phyloP scores from a whole-genome alignment of 2,113 vertebrate species.

The Pomatorhinus ruficollis region DNA sequence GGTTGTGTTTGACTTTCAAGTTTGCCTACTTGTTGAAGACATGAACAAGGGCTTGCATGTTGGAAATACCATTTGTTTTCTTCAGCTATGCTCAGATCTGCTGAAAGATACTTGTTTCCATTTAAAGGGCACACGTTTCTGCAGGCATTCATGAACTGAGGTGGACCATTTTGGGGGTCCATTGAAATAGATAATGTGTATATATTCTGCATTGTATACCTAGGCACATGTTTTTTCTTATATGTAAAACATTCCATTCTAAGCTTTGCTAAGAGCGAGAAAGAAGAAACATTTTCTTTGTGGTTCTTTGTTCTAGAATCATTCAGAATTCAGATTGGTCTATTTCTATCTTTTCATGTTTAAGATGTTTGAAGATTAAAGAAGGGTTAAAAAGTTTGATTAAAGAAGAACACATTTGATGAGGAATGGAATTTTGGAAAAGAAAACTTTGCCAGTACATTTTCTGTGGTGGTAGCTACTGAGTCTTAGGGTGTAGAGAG shows the following conservation, averaged over 20 bases:
- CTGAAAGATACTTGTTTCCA: background rate
- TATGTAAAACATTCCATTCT: background rate
- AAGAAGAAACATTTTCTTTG: background rate
- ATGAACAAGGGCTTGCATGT: background rate
- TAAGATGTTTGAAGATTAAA: background rate
- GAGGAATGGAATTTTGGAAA: background rate
- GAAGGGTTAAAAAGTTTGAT: background rate
- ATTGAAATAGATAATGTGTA: background rate
- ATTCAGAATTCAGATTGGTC: background rate
- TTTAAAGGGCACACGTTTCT: background rate
- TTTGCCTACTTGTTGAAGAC: background rate
- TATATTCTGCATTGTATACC: background rate
- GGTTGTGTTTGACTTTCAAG: background rate
- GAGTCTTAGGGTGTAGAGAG: background rate
- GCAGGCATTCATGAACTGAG: background rate
- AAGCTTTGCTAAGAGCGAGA: background rate
- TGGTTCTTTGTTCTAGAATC: background rate
- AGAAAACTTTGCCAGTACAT: background rate
- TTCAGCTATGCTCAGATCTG: rapidly evolving
- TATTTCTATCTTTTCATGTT: background rate
- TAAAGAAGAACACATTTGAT: background rate
- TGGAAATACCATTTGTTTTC: background rate
- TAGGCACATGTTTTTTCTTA: background rate
- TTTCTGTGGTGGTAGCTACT: background rate
- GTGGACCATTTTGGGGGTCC: background rate